These are phyloP conservation scores for Mus spretus DNA, from an alignment of 2,797 vertebrate species.

Conservation along the genomic window DNA sequence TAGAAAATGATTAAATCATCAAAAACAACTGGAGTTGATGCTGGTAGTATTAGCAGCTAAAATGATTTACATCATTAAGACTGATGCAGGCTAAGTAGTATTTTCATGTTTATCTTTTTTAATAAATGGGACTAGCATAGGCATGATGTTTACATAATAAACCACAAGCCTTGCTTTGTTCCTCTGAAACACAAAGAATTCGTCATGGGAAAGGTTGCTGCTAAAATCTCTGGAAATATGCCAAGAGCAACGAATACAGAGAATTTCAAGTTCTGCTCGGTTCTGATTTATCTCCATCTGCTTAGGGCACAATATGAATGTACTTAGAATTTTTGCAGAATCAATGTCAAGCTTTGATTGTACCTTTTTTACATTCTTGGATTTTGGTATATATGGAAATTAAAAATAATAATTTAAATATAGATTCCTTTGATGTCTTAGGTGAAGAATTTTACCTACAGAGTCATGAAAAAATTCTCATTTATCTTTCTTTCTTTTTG, in stretches of 20 bases:
- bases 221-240: slow-evolving; percentile 25
- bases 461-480: not conserved
- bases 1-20: slow-evolving; percentile 32
- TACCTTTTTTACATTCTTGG: slow-evolving; percentile 2
- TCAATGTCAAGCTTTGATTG: slow-evolving; percentile 60
- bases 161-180: slow-evolving; percentile 45
- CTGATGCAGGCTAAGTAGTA: slow-evolving; percentile 48
- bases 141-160: slow-evolving; percentile 60
- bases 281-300: slow-evolving; percentile 64
- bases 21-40: not conserved
- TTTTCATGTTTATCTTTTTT: not conserved
- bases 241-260: slow-evolving; percentile 70
- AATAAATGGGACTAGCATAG: slow-evolving; percentile 66
- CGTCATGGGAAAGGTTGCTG: slow-evolving; percentile 68
- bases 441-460: not conserved
- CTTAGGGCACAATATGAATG: slow-evolving; percentile 53
- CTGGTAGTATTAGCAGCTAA: not conserved
- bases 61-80: slow-evolving; percentile 64
- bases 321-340: slow-evolving; percentile 48
- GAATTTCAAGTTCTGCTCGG: slow-evolving; percentile 30
- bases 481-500: not conserved
- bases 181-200: slow-evolving; percentile 72
- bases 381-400: slow-evolving; percentile 64
- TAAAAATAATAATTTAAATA: slow-evolving; percentile 56
- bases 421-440: not conserved